A percentile compares a stretch with the other conserved stretches of the same genome.
Conservation (phyloP, 2,797 vertebrate genomes). For the Calcarius lapponicus region DNA sequence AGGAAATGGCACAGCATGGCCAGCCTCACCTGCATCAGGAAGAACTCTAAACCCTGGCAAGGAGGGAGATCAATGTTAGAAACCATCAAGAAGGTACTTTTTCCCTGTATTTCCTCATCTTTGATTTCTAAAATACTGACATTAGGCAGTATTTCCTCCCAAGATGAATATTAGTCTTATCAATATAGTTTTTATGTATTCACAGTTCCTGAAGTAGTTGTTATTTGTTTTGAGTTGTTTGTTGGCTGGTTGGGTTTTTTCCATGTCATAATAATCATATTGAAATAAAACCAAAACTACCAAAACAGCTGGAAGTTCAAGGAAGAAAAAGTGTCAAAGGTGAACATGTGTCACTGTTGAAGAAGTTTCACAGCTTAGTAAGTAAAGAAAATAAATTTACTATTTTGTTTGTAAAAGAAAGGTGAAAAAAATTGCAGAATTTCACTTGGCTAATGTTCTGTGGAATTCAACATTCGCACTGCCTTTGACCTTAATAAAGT, state of each 20-base stretch:
- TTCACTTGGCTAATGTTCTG: background rate
- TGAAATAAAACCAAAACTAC: background rate
- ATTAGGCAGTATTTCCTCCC: background rate
- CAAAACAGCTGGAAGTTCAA: background rate
- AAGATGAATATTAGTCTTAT: background rate
- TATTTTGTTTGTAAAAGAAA: background rate
- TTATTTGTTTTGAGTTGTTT: no score
- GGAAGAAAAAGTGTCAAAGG: background rate
- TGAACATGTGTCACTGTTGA: fast-evolving
- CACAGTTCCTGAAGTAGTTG: no score
- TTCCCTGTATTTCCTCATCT: background rate
- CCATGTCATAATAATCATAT: no score
- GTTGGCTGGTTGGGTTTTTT: no score
- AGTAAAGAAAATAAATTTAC: background rate
- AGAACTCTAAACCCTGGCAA: constrained; percentile 98
- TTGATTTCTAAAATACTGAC: background rate
- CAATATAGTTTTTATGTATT: no score
- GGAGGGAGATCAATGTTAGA: constrained; percentile 98
- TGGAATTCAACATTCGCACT: background rate
- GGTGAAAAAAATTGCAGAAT: background rate
- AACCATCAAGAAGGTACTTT: constrained; percentile 94
- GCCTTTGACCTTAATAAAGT: background rate
- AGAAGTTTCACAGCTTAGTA: background rate
- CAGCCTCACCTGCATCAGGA: constrained; percentile 95
- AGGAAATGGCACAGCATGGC: constrained; percentile 99